Conservation (phyloP, 92 coral and sea anemone species). For the Parazoanthus swiftii region DNA sequence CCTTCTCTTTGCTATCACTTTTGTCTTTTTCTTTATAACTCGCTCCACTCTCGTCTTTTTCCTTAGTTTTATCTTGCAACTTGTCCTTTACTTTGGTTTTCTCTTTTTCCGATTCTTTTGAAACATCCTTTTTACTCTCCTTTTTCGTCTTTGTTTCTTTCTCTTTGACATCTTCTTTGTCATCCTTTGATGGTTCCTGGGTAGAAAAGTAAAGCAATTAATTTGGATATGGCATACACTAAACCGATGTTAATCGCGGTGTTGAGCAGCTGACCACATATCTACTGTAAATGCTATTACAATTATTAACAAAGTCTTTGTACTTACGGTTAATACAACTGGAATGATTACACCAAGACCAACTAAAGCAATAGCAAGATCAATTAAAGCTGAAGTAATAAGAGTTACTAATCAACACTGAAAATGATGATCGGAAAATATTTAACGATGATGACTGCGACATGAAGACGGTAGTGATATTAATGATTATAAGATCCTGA, state of each 20-base stretch:
- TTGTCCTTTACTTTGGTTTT: constrained; percentile 43
- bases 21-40: constrained; percentile 12
- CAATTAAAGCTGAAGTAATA: too few relatives aligned
- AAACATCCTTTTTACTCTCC: constrained; percentile 42
- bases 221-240: not conserved
- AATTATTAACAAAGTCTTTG: too few relatives aligned
- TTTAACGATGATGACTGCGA: not conserved
- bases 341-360: too few relatives aligned
- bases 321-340: too few relatives aligned
- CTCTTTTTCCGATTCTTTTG: constrained; percentile 29
- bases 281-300: too few relatives aligned
- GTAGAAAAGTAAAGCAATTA: not conserved
- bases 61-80: constrained; percentile 33
- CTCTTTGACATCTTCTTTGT: constrained; percentile 25
- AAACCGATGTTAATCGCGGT: too few relatives aligned
- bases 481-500: not conserved
- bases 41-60: constrained; percentile 47
- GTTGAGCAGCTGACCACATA: too few relatives aligned
- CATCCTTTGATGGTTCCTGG: constrained; percentile 41
- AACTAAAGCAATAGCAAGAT: too few relatives aligned
- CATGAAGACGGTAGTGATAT: not conserved
- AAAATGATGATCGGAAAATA: not conserved
- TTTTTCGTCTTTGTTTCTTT: constrained; percentile 29
- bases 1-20: constrained; percentile 30
- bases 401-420: too few relatives aligned